Percentiles rank a stretch among this genome's conserved stretches.
Evolutionary conservation across 2,888 invertebrate species (phyloP).

Genomic region (Rhogogaster chlorosoma): DNA sequence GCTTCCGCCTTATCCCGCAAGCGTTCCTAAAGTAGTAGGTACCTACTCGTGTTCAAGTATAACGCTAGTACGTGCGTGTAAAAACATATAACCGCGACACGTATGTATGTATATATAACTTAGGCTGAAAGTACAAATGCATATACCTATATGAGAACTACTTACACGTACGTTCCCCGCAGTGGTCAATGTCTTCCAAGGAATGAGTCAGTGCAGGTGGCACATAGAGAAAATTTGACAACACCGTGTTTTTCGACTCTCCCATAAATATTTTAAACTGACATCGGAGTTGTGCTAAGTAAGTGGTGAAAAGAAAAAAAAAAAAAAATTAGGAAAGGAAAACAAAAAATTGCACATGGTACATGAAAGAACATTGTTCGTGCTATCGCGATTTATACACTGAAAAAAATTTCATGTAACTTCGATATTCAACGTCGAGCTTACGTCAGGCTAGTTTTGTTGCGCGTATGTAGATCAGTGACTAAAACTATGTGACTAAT

Average conservation of each 20-base stretch:
- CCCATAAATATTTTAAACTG: not conserved
- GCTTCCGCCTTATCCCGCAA: constrained; percentile 39
- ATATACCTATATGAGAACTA: not conserved
- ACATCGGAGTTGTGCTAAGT: not conserved
- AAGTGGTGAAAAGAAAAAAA: not conserved
- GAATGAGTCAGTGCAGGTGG: constrained; percentile 62
- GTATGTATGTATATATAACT: not conserved
- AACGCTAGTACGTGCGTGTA: not conserved
- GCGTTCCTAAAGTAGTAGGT: constrained; percentile 39
- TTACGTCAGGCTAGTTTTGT: not conserved
- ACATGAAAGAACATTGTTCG: no score
- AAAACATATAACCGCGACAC: not conserved
- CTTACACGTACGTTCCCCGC: not conserved
- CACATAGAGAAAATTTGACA: constrained; percentile 4
- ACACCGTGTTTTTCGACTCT: not conserved
- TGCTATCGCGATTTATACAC: not conserved
- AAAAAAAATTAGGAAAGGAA: no score
- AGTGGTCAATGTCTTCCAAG: constrained; percentile 55
- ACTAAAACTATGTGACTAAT: not conserved
- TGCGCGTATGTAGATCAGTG: not conserved
- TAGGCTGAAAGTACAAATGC: not conserved
- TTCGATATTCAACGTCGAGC: not conserved
- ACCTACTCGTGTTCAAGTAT: not conserved
- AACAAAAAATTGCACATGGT: not conserved
- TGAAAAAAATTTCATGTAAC: not conserved